Base-by-base conservation (phyloP, 2,888 invertebrate genomes). In the Drosophila ezoana region DNA sequence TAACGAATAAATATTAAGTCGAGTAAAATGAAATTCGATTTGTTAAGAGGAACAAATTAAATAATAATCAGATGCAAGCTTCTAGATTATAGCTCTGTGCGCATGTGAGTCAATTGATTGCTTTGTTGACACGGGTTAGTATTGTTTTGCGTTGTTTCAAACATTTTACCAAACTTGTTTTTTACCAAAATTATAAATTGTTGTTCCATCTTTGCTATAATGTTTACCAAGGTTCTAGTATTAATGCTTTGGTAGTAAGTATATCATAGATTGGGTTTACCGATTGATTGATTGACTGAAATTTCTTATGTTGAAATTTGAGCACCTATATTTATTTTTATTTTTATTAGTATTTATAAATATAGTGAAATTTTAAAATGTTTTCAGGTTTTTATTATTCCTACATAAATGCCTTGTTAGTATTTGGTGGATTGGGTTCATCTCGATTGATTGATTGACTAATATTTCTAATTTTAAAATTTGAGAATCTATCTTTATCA, bases 111-210 rank as follows among this genome's bases (percentile, higher is more conserved):
- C 18, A n/a, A 10, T n/a, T 33, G 3, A 37, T 33, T 41, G 14
- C 6, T 38, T 13, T 14, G n/a, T 16, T 23, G 20, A 58, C 13
- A n/a, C 33, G 32, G n/a, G 33, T 14, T 20, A 45, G 32, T 14
- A 37, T 43, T 4, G 43, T 16, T 16, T 43, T 33, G 16, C 13
- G 4, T 53, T 32, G 5, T n/a, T 40, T 35, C 5, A 23, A 47
- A 53, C 53, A 47, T 41, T 28, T 28, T 35, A 18, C 18, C 23
- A 65, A 65, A 48, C 65, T 47, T 16, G 54, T 64, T 65, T 53
- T 53, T 4, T 23, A 10, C n/a, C 18, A 33, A 13, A 47, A 52
- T 6, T 28, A 9, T 8, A 23, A 13, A 28, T 2, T 28, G 35
- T 23, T 35, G 18, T 32, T 45, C 16, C 33, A 49, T 63, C 14